Conservation (phyloP, 2,797 vertebrate species). For the Linurgus olivaceus region DNA sequence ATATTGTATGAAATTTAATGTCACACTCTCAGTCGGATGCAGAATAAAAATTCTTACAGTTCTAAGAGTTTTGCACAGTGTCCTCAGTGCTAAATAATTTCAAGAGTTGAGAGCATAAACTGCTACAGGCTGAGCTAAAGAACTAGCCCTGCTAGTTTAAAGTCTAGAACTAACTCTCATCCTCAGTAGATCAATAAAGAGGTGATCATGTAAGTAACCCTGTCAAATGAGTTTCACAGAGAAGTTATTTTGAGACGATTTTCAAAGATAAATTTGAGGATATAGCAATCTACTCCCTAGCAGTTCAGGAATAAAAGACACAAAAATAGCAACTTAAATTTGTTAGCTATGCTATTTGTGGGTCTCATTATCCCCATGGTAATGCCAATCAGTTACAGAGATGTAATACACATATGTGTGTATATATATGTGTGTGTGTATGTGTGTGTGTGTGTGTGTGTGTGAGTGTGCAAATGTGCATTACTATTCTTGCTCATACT, state of each 20-base stretch:
- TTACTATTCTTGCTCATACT: not conserved
- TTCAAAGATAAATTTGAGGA: constrained; percentile 14
- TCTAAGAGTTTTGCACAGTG: not conserved
- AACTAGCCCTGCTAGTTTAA: not conserved
- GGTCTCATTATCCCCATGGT: not conserved
- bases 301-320: constrained; percentile 24
- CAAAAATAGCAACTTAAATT: constrained; percentile 48
- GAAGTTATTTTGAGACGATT: constrained; percentile 43
- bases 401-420: not conserved
- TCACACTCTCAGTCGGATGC: not conserved
- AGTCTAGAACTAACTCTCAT: not conserved
- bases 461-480: not conserved
- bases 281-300: constrained; percentile 21
- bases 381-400: not conserved
- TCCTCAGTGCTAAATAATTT: not conserved
- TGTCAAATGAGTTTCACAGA: constrained; percentile 17
- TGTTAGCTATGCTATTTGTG: constrained; percentile 30
- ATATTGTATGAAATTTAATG: not conserved
- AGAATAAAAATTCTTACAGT: not conserved
- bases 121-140: not conserved
- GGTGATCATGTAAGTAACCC: not conserved
- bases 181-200: not conserved
- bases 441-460: too few relatives aligned
- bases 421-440: fast-evolving
- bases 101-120: not conserved